These are phyloP conservation scores for Elephantulus edwardii DNA, from an alignment of 2,113 vertebrate genomes.

Conservation along the genomic window DNA sequence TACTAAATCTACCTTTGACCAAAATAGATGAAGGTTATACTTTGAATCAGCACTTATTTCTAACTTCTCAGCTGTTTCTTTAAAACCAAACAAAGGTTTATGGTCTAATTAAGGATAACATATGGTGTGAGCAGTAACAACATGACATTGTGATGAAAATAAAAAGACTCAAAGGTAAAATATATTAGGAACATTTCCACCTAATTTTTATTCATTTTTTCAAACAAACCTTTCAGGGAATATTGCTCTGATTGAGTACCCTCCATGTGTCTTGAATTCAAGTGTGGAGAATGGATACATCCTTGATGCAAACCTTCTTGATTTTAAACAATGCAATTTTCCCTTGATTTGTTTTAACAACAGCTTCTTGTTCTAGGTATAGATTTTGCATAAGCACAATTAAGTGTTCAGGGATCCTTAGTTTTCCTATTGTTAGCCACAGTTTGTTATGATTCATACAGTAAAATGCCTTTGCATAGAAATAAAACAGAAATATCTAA, in stretches of 20 bases:
- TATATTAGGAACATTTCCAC: background rate
- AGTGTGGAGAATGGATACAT: too few species aligned
- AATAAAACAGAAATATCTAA: too few species aligned
- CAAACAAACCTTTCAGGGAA: background rate
- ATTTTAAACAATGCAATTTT: too few species aligned
- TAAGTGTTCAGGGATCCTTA: too few species aligned
- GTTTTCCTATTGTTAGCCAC: too few species aligned
- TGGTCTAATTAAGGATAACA: constrained; percentile 60
- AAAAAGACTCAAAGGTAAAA: background rate
- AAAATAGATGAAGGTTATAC: constrained; percentile 60
- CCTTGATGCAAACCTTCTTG: too few species aligned
- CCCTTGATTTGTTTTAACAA: too few species aligned
- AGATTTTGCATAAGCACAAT: too few species aligned
- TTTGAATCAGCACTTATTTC: constrained; percentile 64
- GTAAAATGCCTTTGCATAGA: too few species aligned
- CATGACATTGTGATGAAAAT: background rate
- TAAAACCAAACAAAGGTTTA: constrained; percentile 42
- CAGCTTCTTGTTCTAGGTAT: too few species aligned
- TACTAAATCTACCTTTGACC: constrained; percentile 44
- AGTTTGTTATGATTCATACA: too few species aligned
- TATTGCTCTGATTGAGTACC: background rate
- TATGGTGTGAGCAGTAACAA: constrained; percentile 36
- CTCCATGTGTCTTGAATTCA: too few species aligned
- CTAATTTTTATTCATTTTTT: background rate
- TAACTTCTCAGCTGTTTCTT: constrained; percentile 61